phyloP scores from a whole-genome alignment of 2,113 vertebrate genomes.

The Malurus alboscapulatus region DNA sequence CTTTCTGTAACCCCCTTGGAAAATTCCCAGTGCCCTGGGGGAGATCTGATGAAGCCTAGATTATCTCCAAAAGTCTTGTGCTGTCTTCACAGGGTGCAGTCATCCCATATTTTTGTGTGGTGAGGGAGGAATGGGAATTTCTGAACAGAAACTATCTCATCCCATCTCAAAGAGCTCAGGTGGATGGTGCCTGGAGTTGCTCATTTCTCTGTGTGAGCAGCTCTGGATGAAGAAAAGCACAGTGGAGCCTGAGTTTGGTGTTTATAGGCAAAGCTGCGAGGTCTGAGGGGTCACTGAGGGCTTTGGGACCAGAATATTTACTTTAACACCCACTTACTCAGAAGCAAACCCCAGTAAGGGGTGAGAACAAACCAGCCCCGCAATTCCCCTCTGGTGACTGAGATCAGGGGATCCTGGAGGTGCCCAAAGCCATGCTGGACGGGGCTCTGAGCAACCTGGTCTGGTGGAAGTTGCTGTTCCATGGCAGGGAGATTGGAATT shows the following conservation, averaged over 20 bases:
- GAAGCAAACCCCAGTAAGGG: neutral
- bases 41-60: neutral
- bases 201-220: neutral
- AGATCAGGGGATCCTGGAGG: neutral
- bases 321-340: neutral
- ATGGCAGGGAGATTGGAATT: neutral
- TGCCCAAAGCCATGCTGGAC: neutral
- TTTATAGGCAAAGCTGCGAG: neutral
- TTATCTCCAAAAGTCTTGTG: neutral
- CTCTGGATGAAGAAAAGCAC: neutral
- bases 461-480: neutral
- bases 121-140: neutral
- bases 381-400: neutral
- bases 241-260: neutral
- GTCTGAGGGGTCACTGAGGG: neutral
- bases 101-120: neutral
- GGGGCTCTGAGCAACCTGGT: neutral
- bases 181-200: neutral
- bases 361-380: neutral
- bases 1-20: neutral
- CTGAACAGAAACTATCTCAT: neutral
- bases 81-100: fast-evolving
- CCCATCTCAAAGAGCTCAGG: neutral
- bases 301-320: neutral
- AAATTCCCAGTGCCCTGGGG: neutral